These are phyloP conservation scores for Acronicta leporina DNA, from an alignment of 2,888 invertebrate species.

Conservation along the genomic window DNA sequence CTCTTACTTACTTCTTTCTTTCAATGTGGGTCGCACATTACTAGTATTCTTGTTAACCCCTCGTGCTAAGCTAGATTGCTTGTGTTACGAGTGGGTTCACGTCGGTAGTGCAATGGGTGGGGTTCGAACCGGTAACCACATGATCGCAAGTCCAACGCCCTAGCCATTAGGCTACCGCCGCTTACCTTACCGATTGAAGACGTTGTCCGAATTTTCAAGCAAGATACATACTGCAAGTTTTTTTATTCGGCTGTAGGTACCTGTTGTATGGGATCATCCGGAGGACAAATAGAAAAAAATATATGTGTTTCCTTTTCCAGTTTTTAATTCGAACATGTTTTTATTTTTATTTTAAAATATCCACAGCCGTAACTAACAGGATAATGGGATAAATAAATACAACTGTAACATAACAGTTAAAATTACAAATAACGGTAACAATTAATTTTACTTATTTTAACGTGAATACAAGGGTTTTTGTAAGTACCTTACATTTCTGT, in stretches of 20 bases:
- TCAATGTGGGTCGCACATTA: too few relatives aligned
- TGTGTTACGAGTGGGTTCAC: too few relatives aligned
- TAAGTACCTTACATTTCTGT: not conserved
- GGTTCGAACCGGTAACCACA: too few relatives aligned
- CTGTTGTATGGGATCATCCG: not conserved
- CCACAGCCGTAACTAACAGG: not conserved
- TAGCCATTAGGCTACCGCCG: too few relatives aligned
- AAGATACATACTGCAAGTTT: not conserved
- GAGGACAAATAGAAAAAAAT: not conserved
- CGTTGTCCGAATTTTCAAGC: not conserved
- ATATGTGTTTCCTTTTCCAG: not conserved
- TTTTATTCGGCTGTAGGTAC: not conserved
- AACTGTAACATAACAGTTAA: not conserved
- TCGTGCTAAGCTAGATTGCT: too few relatives aligned
- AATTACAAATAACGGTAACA: not conserved
- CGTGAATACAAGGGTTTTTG: not conserved
- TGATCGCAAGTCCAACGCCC: too few relatives aligned
- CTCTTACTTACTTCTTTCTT: too few relatives aligned
- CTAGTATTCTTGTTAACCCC: too few relatives aligned
- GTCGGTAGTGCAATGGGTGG: too few relatives aligned
- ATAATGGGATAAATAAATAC: not conserved
- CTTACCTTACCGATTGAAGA: too few relatives aligned
- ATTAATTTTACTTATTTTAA: constrained; percentile 1
- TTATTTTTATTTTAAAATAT: too few relatives aligned
- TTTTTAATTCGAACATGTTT: not conserved